Percentiles rank a stretch among this genome's conserved stretches.
Conservation (phyloP, 2,888 invertebrate genomes). For the Meteorus cinctellus region DNA sequence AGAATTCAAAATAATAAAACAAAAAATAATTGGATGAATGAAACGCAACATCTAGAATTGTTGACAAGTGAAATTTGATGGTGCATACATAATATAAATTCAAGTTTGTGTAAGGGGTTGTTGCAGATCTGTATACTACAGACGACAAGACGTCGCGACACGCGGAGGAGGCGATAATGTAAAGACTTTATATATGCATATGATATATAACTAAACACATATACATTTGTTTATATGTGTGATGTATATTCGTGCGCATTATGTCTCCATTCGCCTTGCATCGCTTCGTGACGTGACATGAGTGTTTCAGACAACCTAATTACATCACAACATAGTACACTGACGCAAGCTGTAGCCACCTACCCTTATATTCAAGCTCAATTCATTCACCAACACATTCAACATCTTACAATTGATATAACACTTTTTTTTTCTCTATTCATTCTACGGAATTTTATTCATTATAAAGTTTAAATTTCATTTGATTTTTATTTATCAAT, state of each 20-base stretch:
- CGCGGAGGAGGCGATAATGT: conserved; percentile 6
- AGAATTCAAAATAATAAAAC: too few relatives aligned
- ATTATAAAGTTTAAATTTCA: not conserved
- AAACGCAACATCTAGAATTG: not conserved
- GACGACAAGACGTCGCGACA: not conserved
- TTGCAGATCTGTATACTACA: not conserved
- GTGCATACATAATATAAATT: conserved; percentile 26
- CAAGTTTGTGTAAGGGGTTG: not conserved
- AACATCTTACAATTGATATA: not conserved
- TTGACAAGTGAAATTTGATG: conserved; percentile 24
- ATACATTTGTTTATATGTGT: not conserved
- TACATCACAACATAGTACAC: conserved; percentile 70
- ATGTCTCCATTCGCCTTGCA: conserved; percentile 68
- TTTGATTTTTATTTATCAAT: too few relatives aligned
- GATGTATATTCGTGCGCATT: conserved; percentile 53
- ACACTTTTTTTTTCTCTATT: not conserved
- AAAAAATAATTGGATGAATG: too few relatives aligned
- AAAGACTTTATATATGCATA: not conserved
- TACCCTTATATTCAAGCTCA: conserved; percentile 45
- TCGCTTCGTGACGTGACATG: conserved; percentile 71
- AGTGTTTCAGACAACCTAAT: conserved; percentile 77
- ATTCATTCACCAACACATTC: not conserved
- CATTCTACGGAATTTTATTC: not conserved
- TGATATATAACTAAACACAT: too few relatives aligned
- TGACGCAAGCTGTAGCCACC: conserved; percentile 49